phyloP scores from a whole-genome alignment of 2,888 invertebrate species.

The Dascillus cervinus region DNA sequence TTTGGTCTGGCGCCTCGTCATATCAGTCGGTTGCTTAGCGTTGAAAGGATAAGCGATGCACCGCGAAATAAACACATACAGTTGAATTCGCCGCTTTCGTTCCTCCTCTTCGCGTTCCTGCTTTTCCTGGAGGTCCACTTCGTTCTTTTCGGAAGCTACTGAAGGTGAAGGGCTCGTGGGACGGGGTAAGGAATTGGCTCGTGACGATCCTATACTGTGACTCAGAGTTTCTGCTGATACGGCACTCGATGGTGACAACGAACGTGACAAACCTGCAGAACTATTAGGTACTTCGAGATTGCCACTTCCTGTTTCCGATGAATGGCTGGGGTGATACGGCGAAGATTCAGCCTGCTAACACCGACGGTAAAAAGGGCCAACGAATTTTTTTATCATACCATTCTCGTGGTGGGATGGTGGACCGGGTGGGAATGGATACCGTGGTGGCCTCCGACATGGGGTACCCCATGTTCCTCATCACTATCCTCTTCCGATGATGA shows the following conservation, averaged over 20 bases:
- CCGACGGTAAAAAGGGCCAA: neutral
- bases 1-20: constrained; percentile 93
- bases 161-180: constrained; percentile 89
- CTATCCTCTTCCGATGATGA: constrained; percentile 95
- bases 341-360: constrained; percentile 34
- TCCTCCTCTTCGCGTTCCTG: constrained; percentile 96
- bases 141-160: constrained; percentile 82
- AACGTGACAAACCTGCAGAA: constrained; percentile 37
- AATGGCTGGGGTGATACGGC: constrained; percentile 39
- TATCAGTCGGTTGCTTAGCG: constrained; percentile 97
- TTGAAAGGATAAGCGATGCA: constrained; percentile 99
- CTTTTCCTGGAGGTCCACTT: constrained; percentile 78
- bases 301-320: constrained; percentile 36
- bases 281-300: constrained; percentile 42
- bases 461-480: constrained; percentile 70
- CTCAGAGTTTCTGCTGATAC: constrained; percentile 53
- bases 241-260: constrained; percentile 54
- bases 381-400: constrained; percentile 10
- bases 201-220: constrained; percentile 52
- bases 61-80: constrained; percentile 97
- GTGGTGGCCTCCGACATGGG: constrained; percentile 40
- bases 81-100: constrained; percentile 85
- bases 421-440: constrained; percentile 37
- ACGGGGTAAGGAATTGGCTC: constrained; percentile 62
- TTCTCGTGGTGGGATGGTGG: constrained; percentile 21